Evolutionary conservation across 2,888 invertebrate species (phyloP), one percentile per base, ranked within the genome.

Genomic region (Drosophila hamatofila): DNA sequence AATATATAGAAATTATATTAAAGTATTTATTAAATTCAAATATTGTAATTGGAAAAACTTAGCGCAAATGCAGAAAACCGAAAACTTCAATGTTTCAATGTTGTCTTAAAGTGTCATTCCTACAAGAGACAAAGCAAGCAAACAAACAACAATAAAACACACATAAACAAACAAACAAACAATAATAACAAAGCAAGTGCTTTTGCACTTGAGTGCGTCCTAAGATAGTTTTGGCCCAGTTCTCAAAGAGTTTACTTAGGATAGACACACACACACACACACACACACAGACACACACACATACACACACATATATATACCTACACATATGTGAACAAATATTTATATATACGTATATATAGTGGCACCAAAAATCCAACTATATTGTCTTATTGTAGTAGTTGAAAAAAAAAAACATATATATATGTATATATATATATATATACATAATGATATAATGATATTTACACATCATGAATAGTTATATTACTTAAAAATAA

Each of bases 391-490:
- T 82, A 88, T 88, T 83, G 83, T 83, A 82, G 83, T 69, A 72
- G 77, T 80, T 72, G 65, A 78, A 72, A 65, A 64, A 70, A 76
- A 82, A 73, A 2, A 25, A 25, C 2, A 12, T 11, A 48, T n/a
- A 48, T 27, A 27, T 27, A n/a, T 48, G 16, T n/a, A 48, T 11
- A n/a, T n/a, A 27, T 9, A 23, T 16, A 23, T 80, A 77, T 79
- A 87, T 21, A 21, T 25, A 46, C 27, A 25, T 25, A 46, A 11
- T 12, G 16, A 27, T 81, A 74, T 83, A 88, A 80, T 80, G 86
- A 83, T 88, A 83, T 83, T 88, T 83, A 83, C 83, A 83, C 82
- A 71, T 88, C 84, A 78, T 87, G 56, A 66, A 79, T 64, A 69
- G 80, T 66, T 71, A 68, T 55, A 77, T 42, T 44, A 64, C 62